These are phyloP conservation scores for Danaus plexippus DNA, from an alignment of 1,140 invertebrate genomes.

Conservation along the genomic window DNA sequence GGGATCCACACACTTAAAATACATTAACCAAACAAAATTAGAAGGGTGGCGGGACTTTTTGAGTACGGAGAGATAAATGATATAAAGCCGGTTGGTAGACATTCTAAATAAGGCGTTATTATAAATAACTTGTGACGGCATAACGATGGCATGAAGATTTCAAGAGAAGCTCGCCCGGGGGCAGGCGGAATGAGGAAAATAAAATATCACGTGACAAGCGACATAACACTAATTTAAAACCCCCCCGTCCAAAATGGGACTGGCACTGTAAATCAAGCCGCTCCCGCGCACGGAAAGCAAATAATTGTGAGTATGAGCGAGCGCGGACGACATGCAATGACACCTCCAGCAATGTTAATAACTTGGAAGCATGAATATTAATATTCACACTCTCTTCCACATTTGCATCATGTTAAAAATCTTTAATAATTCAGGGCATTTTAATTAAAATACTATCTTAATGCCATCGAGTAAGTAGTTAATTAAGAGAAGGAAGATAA, in stretches of 20 bases:
- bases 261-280: conserved; percentile 53
- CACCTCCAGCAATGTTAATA: conserved; percentile 42
- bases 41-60: not conserved
- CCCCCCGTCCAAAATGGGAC: conserved; percentile 38
- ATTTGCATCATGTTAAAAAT: too few relatives aligned
- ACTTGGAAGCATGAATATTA: conserved; percentile 45
- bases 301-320: conserved; percentile 42
- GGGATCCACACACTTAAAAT: too few relatives aligned
- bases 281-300: conserved; percentile 53
- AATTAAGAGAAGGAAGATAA: too few relatives aligned
- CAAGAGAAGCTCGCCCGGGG: conserved; percentile 39
- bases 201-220: conserved; percentile 61
- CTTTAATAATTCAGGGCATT: too few relatives aligned
- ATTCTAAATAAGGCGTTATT: conserved; percentile 51
- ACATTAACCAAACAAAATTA: too few relatives aligned
- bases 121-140: conserved; percentile 58
- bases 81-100: conserved; percentile 23
- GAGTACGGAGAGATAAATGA: conserved; percentile 11
- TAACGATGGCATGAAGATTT: conserved; percentile 42
- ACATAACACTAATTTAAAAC: conserved; percentile 58
- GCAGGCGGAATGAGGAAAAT: conserved; percentile 43
- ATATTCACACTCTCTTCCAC: conserved; percentile 27
- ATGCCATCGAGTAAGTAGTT: too few relatives aligned
- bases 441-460: too few relatives aligned
- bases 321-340: conserved; percentile 45